Conservation (phyloP, 2,888 invertebrate species). For the Adelphocoris suturalis region DNA sequence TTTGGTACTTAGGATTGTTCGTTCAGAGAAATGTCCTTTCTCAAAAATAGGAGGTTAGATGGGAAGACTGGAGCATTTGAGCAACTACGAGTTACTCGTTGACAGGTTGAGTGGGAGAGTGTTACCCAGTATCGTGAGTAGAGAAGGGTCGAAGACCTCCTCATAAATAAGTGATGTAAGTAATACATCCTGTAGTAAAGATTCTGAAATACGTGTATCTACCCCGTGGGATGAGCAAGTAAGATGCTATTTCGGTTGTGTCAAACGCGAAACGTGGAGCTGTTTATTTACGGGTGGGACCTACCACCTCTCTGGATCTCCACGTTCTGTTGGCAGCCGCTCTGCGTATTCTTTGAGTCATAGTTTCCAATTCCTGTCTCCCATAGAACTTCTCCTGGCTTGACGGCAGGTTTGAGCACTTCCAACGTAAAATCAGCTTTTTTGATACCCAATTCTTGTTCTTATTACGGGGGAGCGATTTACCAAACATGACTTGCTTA, state of each 20-base stretch:
- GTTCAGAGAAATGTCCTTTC: not conserved
- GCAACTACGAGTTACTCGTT: not conserved
- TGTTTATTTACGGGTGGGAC: constrained; percentile 10
- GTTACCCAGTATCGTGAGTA: not conserved
- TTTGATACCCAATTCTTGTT: too few species aligned
- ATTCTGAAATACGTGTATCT: constrained; percentile 12
- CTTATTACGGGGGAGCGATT: too few species aligned
- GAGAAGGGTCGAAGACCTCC: not conserved
- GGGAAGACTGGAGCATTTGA: too few species aligned
- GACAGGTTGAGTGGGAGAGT: not conserved
- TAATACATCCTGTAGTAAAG: constrained; percentile 17
- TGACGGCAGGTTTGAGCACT: too few species aligned
- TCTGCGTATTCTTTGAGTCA: not conserved
- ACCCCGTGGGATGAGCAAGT: not conserved
- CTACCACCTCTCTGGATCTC: not conserved
- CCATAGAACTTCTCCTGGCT: too few species aligned
- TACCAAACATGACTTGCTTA: too few species aligned
- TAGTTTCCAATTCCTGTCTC: too few species aligned
- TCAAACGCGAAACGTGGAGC: constrained; percentile 29
- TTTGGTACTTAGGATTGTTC: not conserved
- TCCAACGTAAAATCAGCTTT: too few species aligned
- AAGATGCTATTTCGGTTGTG: not conserved
- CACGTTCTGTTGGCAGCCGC: not conserved
- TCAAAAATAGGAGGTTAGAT: not conserved
- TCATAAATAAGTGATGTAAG: not conserved